phyloP scores from a whole-genome alignment of 2,888 invertebrate genomes.

The Brachynemurus nebulosus region DNA sequence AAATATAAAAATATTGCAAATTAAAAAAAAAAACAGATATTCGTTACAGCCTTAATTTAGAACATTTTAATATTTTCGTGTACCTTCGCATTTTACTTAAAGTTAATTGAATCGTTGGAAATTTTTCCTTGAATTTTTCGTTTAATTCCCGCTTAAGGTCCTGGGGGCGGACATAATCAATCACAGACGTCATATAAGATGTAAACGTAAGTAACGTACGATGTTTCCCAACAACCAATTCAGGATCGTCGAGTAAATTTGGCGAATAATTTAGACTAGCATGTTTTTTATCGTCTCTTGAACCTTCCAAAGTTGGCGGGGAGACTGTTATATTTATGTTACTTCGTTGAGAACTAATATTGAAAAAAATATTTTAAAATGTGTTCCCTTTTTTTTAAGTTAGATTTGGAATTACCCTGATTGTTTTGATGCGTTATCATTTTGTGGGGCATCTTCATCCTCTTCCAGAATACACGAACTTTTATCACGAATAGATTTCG shows the following conservation, averaged over 20 bases:
- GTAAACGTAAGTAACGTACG: conserved; percentile 76
- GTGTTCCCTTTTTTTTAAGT: too few relatives aligned
- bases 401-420: too few relatives aligned
- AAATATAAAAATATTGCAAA: too few relatives aligned
- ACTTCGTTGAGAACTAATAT: neutral
- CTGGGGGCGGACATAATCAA: conserved; percentile 90
- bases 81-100: conserved; percentile 92
- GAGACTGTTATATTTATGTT: neutral
- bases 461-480: conserved; percentile 28
- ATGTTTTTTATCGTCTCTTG: conserved; percentile 29
- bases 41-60: too few relatives aligned
- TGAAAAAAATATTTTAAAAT: neutral
- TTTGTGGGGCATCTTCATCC: conserved; percentile 5
- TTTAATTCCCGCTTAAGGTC: conserved; percentile 94
- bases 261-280: conserved; percentile 53
- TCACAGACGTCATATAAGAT: conserved; percentile 88
- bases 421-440: conserved; percentile 25
- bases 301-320: conserved; percentile 33
- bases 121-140: conserved; percentile 90
- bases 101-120: conserved; percentile 87
- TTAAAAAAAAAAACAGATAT: too few relatives aligned
- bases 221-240: conserved; percentile 78
- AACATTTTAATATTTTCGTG: conserved; percentile 11
- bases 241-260: conserved; percentile 85
- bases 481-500: conserved; percentile 39